Evolutionary conservation across 1,140 invertebrate genomes (phyloP), one percentile per base, ranked within the genome.

Genomic region (Caenorhabditis elegans): DNA sequence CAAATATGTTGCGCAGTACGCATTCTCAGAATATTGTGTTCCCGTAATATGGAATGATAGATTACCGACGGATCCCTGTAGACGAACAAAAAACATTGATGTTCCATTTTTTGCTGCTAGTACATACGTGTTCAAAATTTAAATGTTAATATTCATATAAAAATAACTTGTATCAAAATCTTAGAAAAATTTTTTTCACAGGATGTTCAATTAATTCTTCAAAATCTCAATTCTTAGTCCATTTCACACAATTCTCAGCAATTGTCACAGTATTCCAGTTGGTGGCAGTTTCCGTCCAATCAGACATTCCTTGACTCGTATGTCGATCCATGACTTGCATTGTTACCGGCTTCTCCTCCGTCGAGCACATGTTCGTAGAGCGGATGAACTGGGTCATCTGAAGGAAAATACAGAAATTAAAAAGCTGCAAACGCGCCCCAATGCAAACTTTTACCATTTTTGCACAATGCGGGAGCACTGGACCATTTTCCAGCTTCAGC

Each of bases 401-500:
- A 31, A 60, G 34, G 6, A 31, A 60, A 60, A 60, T 34, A 28
- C 2, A 60, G 17, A 3, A 34, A 17, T 17, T 34, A 24, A 60
- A 51, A 51, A n/a, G n/a, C n/a, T 43, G 39, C 39, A 43, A 43
- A 15, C 39, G 15, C 39, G 39, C 15, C 15, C 39, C 15, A 43
- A 8, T 60, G 17, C 10, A 60, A 17, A 24, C 6, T 60, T 13
- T 19, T 70, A 83, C 77, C 76, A 75, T 48, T 75, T 78, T 36
- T n/a, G 55, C 31, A 31, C 55, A 49, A 15, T 83, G 77, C 5
- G 76, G 77, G 2, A 83, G 28, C 17, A 79, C 34, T 3, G 82
- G 76, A 26, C 82, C 82, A 17, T 55, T 55, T 15, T 79, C 78
- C 53, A 83, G 10, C 43, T 83, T 77, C 17, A 83, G n/a, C 46